Evolutionary conservation across 2,888 invertebrate species (phyloP), one percentile per base, ranked within the genome.

Genomic region (Epistrophella euchroma): DNA sequence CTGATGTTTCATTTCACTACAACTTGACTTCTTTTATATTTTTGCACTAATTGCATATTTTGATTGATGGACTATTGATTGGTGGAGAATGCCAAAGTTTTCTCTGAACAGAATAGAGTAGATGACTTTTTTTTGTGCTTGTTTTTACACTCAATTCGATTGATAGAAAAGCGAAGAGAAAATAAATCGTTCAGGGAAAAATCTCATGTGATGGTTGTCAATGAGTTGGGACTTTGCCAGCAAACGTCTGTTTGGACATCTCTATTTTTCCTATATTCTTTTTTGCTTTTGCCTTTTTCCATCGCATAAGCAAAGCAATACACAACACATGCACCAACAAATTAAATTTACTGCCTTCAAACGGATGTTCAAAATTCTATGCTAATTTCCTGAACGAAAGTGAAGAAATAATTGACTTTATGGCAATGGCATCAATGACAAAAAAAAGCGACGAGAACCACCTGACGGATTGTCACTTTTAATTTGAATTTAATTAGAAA

Each of bases 301-400:
- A 22, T 52, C 50, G 32, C 32, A 32, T 7, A 32, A 1, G 4
- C 6, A 3, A 50, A 3, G 40, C 15, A 37, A 19, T 4, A 2
- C 2, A 37, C 15, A 37, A 19, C 1, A 2, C 2, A 37, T 1
- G 17, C 13, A 66, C 2, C 5, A 45, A 47, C 17, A 28, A n/a
- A 11, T 2, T n/a, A 13, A 13, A 10, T 66, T 52, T 25, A 15
- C 52, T 68, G 47, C 35, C 22, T 22, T 17, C 13, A 22, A 60
- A 37, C 47, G 78, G 78, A 83, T 74, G 66, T 72, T 72, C 62
- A 47, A 82, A 64, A 71, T 74, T 71, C 71, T 74, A 86, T 86
- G 81, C 73, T 77, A 74, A 86, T 86, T 86, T 73, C 50, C 70
- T 35, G 52, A 82, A 78, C 71, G 86, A 85, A 85, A 85, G 80